Evolutionary conservation across 2,797 vertebrate species (phyloP), one percentile per base, ranked within the genome.

Genomic region (Crax fasciolata): DNA sequence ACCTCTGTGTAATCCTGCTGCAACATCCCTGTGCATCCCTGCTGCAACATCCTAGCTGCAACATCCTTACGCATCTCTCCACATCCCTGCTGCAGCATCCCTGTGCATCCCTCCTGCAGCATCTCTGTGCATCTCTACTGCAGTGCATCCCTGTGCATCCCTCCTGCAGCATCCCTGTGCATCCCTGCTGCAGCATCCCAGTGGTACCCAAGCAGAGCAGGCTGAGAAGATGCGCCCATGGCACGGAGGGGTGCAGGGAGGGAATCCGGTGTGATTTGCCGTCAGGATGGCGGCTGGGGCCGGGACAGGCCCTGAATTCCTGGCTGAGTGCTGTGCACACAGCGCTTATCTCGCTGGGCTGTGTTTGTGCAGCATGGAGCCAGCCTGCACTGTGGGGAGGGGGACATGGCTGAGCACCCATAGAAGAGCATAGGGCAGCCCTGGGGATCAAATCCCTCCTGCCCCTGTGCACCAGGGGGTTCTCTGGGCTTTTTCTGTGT

Each of bases 391-490:
- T 0, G 8, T 0, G 0, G 61, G 87, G 49, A 30, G 35, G 32
- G 65, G 52, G 54, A 18, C 18, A 0, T 0, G 1, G 44, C 38
- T 32, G 12, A 9, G 41, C 35, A 57, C 89, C 79, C 23, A 2
- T 14, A 0, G 1, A 13, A 32, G 30, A 54, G 51, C 68, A 30
- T 12, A 12, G 28, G 51, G 15, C 68, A n/a, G 55, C 1, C 15
- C 43, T 52, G 57, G 49, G 23, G 43, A 30, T 83, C 68, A 66
- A 0, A 0, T 3, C 9, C 13, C 41, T 62, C 20, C 35, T 4
- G 1, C 1, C 24, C 20, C 13, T 0, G 0, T 2, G 1, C 9
- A 12, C 20, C 49, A 2, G 2, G 0, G 20, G 18, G 5, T 17
- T 25, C 27, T 35, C 35, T 35, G 35, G 35, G 35, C 35, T 3